Conservation (phyloP, 2,888 invertebrate species). For the Lepidocyrtinus sp. region DNA sequence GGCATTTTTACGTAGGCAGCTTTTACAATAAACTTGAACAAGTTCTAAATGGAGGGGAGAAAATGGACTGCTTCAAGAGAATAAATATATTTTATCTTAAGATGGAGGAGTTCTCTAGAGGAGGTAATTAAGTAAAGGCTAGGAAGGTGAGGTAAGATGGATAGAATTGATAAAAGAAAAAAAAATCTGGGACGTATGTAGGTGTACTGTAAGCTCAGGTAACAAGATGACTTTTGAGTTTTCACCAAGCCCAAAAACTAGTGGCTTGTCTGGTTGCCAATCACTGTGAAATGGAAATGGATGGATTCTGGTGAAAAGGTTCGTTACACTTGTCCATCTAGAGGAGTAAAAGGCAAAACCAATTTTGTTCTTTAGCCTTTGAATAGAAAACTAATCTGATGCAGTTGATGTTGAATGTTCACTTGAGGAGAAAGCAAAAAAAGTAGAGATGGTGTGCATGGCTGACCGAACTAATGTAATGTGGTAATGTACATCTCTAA, state of each 20-base stretch:
- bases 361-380: neutral
- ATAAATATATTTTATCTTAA: too few relatives aligned
- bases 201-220: neutral
- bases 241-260: neutral
- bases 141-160: neutral
- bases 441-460: neutral
- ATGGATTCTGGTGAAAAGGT: slow-evolving; percentile 42
- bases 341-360: slow-evolving; percentile 6
- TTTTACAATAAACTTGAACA: too few relatives aligned
- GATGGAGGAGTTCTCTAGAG: too few relatives aligned
- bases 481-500: neutral
- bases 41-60: too few relatives aligned
- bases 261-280: too few relatives aligned
- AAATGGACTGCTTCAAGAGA: too few relatives aligned
- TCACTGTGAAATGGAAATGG: slow-evolving; percentile 1
- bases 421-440: neutral
- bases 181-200: too few relatives aligned
- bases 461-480: neutral
- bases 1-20: too few relatives aligned
- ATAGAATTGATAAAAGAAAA: neutral
- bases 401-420: neutral
- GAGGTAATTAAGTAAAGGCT: neutral
- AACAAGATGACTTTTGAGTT: neutral
- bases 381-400: neutral
- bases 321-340: slow-evolving; percentile 52